phyloP scores from a whole-genome alignment of 2,113 vertebrate genomes.

The Lamprotornis superbus region DNA sequence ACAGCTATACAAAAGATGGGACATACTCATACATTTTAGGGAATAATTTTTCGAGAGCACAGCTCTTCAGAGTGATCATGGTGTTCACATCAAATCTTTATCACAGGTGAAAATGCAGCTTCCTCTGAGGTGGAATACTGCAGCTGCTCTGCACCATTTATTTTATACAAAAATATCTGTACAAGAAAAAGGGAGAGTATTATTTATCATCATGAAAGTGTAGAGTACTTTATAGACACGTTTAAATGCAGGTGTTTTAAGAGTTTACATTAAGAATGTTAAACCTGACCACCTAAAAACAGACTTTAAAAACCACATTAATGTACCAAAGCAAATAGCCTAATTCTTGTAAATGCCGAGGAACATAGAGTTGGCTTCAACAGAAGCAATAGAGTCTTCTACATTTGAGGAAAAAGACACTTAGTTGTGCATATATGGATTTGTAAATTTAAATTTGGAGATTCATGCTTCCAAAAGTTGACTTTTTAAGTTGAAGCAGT shows the following conservation, averaged over 20 bases:
- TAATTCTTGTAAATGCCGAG: neutral
- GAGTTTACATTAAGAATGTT: neutral
- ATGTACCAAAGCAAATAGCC: neutral
- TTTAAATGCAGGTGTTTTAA: neutral
- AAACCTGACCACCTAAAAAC: neutral
- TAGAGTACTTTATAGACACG: neutral
- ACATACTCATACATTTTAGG: neutral
- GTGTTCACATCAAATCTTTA: neutral
- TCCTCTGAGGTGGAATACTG: slow-evolving; percentile 38
- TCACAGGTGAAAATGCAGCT: slow-evolving; percentile 16
- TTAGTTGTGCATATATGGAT: accelerated
- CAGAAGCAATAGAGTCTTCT: neutral
- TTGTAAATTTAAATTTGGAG: neutral
- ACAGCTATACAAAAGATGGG: neutral
- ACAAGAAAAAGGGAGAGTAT: neutral
- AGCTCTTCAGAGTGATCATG: neutral
- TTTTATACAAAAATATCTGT: neutral
- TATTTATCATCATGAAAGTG: neutral
- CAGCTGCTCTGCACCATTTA: slow-evolving; percentile 22
- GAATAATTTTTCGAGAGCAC: neutral
- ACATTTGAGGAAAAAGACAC: neutral
- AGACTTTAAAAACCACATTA: neutral
- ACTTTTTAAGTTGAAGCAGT: neutral
- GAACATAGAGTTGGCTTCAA: neutral
- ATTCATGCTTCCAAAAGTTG: neutral